A percentile compares a stretch with the other conserved stretches of the same genome.
Evolutionary conservation across 2,888 invertebrate genomes (phyloP).

Genomic region (Rhamphomyia laevipes): DNA sequence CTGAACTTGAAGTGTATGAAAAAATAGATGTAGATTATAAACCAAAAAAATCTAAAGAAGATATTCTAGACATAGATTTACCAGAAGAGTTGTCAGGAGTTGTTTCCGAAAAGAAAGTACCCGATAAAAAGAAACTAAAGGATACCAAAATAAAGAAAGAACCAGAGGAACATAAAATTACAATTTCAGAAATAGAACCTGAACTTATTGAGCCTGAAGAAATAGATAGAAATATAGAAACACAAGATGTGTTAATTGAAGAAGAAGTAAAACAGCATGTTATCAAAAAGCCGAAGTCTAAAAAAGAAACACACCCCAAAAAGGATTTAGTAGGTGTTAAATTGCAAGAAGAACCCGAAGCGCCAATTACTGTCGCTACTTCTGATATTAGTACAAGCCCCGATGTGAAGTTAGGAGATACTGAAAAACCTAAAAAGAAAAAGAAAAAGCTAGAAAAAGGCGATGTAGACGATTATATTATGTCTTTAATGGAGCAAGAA

Average conservation of each 20-base stretch:
- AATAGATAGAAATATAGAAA: conserved; percentile 29
- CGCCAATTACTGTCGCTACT: conserved; percentile 29
- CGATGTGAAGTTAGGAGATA: conserved; percentile 12
- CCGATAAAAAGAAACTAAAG: conserved; percentile 7
- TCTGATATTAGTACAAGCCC: neutral
- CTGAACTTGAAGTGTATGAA: conserved; percentile 37
- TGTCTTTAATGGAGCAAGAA: conserved; percentile 26
- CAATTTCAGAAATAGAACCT: conserved; percentile 16
- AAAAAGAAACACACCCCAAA: conserved; percentile 30
- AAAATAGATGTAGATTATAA: conserved; percentile 35
- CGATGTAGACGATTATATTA: conserved; percentile 25
- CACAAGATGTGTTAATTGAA: conserved; percentile 22
- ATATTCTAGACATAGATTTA: conserved; percentile 7
- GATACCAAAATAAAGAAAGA: neutral
- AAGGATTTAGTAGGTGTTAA: conserved; percentile 39
- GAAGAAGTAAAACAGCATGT: conserved; percentile 26
- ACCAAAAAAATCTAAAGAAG: conserved; percentile 28
- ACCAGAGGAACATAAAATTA: neutral
- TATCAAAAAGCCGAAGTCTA: conserved; percentile 29
- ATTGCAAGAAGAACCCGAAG: conserved; percentile 32
- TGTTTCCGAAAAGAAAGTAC: neutral
- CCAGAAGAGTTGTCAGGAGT: conserved; percentile 6
- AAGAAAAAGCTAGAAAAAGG: conserved; percentile 24
- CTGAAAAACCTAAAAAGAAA: conserved; percentile 20
- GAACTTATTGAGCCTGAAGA: conserved; percentile 25